Evolutionary conservation across 1,140 invertebrate species (phyloP), one percentile per base, ranked within the genome.

Genomic region (Drosophila grimshawi): DNA sequence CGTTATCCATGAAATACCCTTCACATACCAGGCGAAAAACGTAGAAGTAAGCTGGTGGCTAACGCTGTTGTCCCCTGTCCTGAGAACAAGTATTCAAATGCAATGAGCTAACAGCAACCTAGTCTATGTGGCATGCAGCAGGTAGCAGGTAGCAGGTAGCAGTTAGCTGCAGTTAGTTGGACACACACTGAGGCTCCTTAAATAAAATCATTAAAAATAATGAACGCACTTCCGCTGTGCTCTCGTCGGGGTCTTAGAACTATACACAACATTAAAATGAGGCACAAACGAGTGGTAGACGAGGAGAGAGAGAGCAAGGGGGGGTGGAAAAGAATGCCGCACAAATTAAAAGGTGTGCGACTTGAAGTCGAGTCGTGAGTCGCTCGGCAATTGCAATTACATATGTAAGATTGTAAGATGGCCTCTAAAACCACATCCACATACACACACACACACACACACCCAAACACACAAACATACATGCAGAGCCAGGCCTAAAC

Each of bases 181-280:
- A 19, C 46, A 41, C 37, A 27, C 41, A 29, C 48, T 48, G 43
- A 66, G 48, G 39, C 55, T 73, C 76, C 64, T 64, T 85, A 90
- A 90, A 89, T 85, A 90, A 90, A 89, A 89, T 89, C 85, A 89
- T 89, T 89, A 89, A 89, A 89, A 90, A 85, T 89, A 89, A 89
- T 89, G 75, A 90, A 89, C 80, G 80, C 80, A 89, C 81, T 89
- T 89, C 85, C 85, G 85, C 41, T 85, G 70, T 69, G 67, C 70
- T 81, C 64, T 49, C 52, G 56, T 81, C 78, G 74, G 85, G 70
- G 83, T 81, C 85, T 83, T 88, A 85, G 80, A 88, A 88, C 80
- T 89, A 72, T 65, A 81, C 64, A 89, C 73, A 89, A 69, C 80
- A 89, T 85, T 88, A 75, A 83, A 89, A 88, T 82, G 62, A 89